A percentile compares a stretch with the other conserved stretches of the same genome.
phyloP scores from a whole-genome alignment of 1,140 invertebrate genomes.

The Triops cancriformis region DNA sequence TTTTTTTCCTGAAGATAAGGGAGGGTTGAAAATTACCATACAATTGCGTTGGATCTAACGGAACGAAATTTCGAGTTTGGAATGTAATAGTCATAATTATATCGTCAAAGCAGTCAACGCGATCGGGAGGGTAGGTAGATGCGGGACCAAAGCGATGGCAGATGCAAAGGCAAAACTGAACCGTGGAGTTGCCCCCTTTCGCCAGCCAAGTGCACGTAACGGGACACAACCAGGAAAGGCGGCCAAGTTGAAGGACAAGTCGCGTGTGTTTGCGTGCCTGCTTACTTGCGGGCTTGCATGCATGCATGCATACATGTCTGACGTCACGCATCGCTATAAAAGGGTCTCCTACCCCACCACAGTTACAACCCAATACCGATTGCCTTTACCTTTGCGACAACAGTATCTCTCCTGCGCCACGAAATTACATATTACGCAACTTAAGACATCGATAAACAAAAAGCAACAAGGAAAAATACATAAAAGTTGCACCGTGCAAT shows the following conservation, averaged over 20 bases:
- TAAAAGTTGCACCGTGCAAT: no score
- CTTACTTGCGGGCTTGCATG: background rate
- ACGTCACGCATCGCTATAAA: slow-evolving; percentile 7
- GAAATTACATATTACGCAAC: no score
- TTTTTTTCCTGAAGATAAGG: no score
- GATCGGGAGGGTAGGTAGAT: background rate
- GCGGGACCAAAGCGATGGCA: background rate
- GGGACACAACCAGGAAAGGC: background rate
- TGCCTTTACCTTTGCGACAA: background rate
- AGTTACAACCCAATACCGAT: background rate
- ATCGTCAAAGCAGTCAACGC: background rate
- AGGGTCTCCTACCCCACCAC: background rate
- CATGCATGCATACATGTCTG: background rate
- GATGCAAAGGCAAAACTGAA: background rate
- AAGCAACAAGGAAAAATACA: no score
- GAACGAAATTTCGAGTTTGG: background rate
- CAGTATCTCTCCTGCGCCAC: no score
- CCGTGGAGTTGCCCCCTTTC: background rate
- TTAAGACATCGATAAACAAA: no score
- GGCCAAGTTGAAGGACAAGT: slow-evolving; percentile 8
- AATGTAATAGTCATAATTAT: background rate
- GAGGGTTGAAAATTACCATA: background rate
- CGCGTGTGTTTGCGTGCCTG: background rate
- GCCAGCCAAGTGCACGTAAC: slow-evolving; percentile 4
- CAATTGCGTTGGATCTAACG: background rate